phyloP scores from a whole-genome alignment of 1,140 invertebrate genomes.

The Hycleus cichorii region DNA sequence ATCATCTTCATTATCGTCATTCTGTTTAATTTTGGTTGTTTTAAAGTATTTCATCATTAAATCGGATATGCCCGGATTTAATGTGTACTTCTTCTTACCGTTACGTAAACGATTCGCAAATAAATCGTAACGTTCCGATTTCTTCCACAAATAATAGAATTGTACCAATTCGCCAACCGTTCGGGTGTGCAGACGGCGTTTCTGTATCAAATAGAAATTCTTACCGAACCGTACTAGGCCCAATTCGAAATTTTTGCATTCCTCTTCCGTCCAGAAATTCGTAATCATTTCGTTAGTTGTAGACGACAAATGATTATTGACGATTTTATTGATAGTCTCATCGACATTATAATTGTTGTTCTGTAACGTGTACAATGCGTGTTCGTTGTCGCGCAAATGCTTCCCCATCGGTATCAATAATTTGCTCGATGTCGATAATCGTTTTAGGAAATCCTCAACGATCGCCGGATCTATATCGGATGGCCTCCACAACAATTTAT shows the following conservation, averaged over 20 bases:
- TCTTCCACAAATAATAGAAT: constrained; percentile 98
- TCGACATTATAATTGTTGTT: constrained; percentile 91
- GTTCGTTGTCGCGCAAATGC: constrained; percentile 85
- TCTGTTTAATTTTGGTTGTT: no score
- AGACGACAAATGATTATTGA: constrained; percentile 68
- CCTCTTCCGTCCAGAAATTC: constrained; percentile 92
- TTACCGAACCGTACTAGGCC: constrained; percentile 87
- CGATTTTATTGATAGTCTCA: constrained; percentile 59
- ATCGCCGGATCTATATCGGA: constrained; percentile 62
- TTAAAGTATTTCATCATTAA: constrained; percentile 51
- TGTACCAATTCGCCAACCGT: constrained; percentile 92
- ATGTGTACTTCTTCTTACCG: constrained; percentile 77
- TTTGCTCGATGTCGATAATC: constrained; percentile 50
- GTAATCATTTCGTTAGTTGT: constrained; percentile 55
- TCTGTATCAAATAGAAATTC: constrained; percentile 89
- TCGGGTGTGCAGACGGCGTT: constrained; percentile 84
- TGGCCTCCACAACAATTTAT: constrained; percentile 89
- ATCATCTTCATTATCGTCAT: no score
- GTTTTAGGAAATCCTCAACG: constrained; percentile 72
- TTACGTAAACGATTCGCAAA: constrained; percentile 74
- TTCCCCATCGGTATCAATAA: constrained; percentile 57
- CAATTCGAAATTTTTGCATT: constrained; percentile 92
- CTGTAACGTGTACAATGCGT: constrained; percentile 80
- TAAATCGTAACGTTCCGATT: constrained; percentile 91
- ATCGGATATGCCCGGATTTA: constrained; percentile 76